Base-by-base conservation (phyloP, 2,113 vertebrate species). In the Dunckerocampus dactyliophorus region DNA sequence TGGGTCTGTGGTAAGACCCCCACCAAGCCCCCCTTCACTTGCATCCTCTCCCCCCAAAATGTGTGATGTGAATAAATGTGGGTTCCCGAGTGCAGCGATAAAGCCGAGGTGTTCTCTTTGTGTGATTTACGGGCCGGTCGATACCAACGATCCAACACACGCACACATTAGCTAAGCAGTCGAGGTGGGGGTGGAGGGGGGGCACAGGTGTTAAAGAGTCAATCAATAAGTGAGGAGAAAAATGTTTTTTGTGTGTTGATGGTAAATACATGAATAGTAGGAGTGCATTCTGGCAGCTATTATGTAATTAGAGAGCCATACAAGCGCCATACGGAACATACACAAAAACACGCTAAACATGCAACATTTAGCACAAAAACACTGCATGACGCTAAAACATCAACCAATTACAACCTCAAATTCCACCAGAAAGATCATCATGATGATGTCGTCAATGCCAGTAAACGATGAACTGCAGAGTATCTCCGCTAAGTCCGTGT, bases 1-100 rank as follows among this genome's bases (percentile, higher is more conserved):
- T 64, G 39, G 68, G 80, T 79, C 73, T 85, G 81, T 57, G 57
- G 65, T 82, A 72, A 81, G 69, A 52, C 65, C 63, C 58, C 47
- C 20, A 15, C 10, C 14, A 14, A 2, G 1, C 8, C 16, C 52
- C 10, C 28, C 16, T 20, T 28, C 24, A 28, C 7, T 13, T 7
- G 8, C 66, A 59, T 22, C 72, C 59, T 47, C 17, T 46, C 64
- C 59, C 24, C 17, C n/a, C 47, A 12, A 19, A 54, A 51, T 59
- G 63, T 59, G 21, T 20, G 52, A 13, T 37, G 9, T 69, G 14
- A 51, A 42, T 52, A 49, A 46, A 45, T 54, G 46, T 63, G 43
- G 53, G 51, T 48, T 10, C 39, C 39, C 5, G 13, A 43, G 39
- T 6, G 13, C 10, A 53, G 21, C 42, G 63, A 67, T 48, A 14